A percentile compares a stretch with the other conserved stretches of the same genome.
Conservation (phyloP, 2,797 vertebrate species). For the Alauda arvensis region DNA sequence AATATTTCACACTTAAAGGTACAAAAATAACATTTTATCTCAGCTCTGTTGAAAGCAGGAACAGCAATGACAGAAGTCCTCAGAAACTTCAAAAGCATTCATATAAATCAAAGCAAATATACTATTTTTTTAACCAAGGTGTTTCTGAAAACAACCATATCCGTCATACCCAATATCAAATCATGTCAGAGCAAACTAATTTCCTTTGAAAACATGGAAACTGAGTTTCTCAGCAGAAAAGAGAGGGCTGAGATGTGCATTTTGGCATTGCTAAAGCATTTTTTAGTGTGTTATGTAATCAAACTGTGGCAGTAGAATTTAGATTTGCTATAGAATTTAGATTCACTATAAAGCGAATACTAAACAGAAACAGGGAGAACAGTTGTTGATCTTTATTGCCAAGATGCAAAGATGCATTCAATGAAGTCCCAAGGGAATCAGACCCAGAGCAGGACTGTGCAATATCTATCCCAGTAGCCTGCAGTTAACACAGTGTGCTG, state of each 20-base stretch:
- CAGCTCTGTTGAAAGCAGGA: not conserved
- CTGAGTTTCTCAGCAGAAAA: not conserved
- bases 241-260: not conserved
- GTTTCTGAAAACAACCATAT: not conserved
- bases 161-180: not conserved
- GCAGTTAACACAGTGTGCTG: not conserved
- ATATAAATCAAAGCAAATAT: not conserved
- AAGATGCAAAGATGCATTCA: not conserved
- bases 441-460: not conserved
- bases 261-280: not conserved
- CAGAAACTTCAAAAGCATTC: not conserved
- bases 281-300: not conserved
- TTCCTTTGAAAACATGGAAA: not conserved
- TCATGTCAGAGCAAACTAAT: not conserved
- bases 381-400: not conserved
- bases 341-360: not conserved
- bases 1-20: not conserved
- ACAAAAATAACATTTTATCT: not conserved
- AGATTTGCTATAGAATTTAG: not conserved
- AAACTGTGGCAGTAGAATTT: not conserved
- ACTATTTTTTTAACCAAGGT: not conserved
- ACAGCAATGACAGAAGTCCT: not conserved
- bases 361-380: not conserved
- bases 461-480: too few species aligned
- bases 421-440: not conserved